A percentile compares a stretch with the other conserved stretches of the same genome.
Conservation (phyloP, 2,797 vertebrate species). For the Anguilla anguilla region DNA sequence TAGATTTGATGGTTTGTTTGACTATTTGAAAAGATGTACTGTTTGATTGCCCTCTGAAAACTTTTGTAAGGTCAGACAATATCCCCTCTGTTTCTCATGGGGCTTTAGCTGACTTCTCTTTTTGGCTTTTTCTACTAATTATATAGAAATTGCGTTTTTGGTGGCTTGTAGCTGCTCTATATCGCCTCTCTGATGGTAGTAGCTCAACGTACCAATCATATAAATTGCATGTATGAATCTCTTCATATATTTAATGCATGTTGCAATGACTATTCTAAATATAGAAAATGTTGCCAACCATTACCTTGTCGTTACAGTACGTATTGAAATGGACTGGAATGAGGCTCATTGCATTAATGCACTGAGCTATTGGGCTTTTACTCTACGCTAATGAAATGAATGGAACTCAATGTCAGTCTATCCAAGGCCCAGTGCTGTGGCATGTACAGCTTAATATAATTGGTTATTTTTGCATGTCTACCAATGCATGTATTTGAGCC, state of each 20-base stretch:
- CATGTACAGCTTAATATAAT: background rate
- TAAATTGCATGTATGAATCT: background rate
- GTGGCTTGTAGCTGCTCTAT: background rate
- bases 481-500: background rate
- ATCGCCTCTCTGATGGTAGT: background rate
- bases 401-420: background rate
- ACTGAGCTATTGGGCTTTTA: slow-evolving; percentile 20
- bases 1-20: background rate
- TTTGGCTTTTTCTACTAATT: background rate
- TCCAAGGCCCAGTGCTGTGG: background rate
- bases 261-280: background rate
- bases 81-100: background rate
- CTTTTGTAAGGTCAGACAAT: background rate
- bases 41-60: background rate
- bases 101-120: background rate
- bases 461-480: background rate
- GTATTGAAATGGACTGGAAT: slow-evolving; percentile 2
- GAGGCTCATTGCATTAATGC: slow-evolving; percentile 15
- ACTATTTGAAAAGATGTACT: background rate
- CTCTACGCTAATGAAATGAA: background rate
- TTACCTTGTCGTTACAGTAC: background rate
- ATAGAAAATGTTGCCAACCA: background rate
- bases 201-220: background rate
- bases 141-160: background rate
- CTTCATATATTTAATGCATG: slow-evolving; percentile 7